These are phyloP conservation scores for Drosophila leonis DNA, from an alignment of 2,888 invertebrate genomes.

Conservation along the genomic window DNA sequence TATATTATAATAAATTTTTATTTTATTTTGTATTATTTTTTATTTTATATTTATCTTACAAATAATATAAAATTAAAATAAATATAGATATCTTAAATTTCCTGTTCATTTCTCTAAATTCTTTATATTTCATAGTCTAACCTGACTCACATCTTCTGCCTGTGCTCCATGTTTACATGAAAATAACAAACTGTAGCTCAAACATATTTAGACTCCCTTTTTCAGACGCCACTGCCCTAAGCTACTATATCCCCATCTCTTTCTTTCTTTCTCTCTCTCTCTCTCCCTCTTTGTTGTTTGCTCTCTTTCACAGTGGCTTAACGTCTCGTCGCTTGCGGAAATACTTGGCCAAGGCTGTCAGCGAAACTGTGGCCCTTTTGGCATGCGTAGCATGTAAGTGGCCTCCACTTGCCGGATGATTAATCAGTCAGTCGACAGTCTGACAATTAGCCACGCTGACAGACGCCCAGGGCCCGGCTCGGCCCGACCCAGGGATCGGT, in stretches of 20 bases:
- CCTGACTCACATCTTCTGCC: too few species aligned
- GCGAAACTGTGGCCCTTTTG: slow-evolving; percentile 53
- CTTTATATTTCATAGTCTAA: too few species aligned
- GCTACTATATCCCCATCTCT: too few species aligned
- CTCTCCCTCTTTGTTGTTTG: not conserved
- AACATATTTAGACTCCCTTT: not conserved
- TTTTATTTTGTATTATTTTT: too few species aligned
- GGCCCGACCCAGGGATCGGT: not conserved
- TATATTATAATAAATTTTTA: not conserved
- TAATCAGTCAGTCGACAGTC: slow-evolving; percentile 55
- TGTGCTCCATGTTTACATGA: too few species aligned
- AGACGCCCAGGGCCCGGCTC: slow-evolving; percentile 7
- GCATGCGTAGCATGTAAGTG: slow-evolving; percentile 54
- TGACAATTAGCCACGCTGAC: slow-evolving; percentile 34
- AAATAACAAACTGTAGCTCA: too few species aligned
- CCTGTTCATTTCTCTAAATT: too few species aligned
- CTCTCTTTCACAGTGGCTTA: slow-evolving; percentile 11
- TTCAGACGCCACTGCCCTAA: slow-evolving; percentile 22
- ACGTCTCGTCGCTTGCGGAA: slow-evolving; percentile 38
- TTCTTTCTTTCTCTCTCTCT: not conserved
- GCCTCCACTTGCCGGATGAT: slow-evolving; percentile 59
- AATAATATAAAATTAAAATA: too few species aligned
- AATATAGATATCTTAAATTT: too few species aligned
- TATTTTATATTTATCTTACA: too few species aligned
- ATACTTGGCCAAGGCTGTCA: slow-evolving; percentile 55